phyloP scores from a whole-genome alignment of 2,797 vertebrate genomes.

The Syngnathus acus region DNA sequence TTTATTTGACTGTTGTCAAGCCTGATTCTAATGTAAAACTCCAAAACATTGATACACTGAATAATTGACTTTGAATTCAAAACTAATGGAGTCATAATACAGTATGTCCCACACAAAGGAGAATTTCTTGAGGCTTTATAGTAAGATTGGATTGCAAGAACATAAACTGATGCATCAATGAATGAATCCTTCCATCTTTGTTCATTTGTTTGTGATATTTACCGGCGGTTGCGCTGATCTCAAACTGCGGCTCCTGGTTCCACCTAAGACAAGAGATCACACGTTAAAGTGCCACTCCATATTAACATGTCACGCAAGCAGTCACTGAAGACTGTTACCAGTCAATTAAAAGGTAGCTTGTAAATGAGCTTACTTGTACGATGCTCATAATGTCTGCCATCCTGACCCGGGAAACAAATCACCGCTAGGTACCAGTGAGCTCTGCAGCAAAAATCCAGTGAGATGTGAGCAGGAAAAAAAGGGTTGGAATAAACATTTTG shows the following conservation, averaged over 20 bases:
- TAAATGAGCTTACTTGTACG: neutral
- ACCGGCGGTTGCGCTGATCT: slow-evolving; percentile 35
- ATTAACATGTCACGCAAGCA: neutral
- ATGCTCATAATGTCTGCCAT: slow-evolving; percentile 48
- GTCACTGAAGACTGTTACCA: neutral
- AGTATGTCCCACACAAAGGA: neutral
- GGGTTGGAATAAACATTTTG: neutral
- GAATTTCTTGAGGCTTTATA: neutral
- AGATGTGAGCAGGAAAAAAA: neutral
- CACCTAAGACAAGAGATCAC: slow-evolving; percentile 25
- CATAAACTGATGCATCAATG: neutral
- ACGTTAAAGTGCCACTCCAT: neutral
- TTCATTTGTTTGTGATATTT: slow-evolving; percentile 4
- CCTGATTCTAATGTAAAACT: too few species aligned
- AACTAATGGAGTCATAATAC: neutral
- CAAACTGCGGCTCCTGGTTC: neutral
- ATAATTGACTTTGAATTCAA: neutral
- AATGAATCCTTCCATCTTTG: neutral
- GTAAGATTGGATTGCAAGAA: too few species aligned
- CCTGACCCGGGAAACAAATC: slow-evolving; percentile 88
- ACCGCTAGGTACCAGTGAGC: slow-evolving; percentile 93
- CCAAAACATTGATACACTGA: too few species aligned
- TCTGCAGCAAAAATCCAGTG: slow-evolving; percentile 52
- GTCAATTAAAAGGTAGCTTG: neutral
- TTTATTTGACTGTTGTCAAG: neutral